Evolutionary conservation across 1,140 invertebrate genomes (phyloP).

Genomic region (Pseudomyrmex flavicornis): DNA sequence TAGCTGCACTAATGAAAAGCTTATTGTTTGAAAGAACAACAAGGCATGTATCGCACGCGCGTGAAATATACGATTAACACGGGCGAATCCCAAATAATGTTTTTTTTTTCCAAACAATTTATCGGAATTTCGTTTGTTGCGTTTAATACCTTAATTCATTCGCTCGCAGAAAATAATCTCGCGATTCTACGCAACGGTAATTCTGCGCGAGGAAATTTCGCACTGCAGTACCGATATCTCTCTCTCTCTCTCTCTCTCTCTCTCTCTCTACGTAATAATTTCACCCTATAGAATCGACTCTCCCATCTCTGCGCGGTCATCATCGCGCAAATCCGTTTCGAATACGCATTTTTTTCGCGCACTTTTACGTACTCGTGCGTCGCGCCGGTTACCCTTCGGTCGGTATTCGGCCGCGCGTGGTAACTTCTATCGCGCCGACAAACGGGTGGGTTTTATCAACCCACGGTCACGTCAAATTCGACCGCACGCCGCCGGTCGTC

Average conservation of each 20-base stretch:
- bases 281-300: not conserved
- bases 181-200: not conserved
- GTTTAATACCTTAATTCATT: not conserved
- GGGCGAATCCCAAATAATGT: not conserved
- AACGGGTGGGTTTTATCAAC: constrained; percentile 68
- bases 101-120: not conserved
- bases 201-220: not conserved
- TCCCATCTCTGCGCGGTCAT: not conserved
- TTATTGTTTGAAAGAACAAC: not conserved
- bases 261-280: not conserved
- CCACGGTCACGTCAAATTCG: constrained; percentile 65
- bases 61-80: not conserved
- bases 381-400: constrained; percentile 52
- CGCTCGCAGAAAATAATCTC: not conserved
- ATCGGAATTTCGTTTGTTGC: not conserved
- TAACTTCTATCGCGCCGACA: constrained; percentile 58
- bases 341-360: not conserved
- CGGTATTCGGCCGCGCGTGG: constrained; percentile 65
- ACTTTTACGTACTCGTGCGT: no score
- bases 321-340: not conserved
- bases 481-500: not conserved
- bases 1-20: not conserved
- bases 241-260: no score
- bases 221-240: not conserved
- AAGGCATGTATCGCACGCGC: no score